phyloP scores from a whole-genome alignment of 2,888 invertebrate species.

The Neoascia interrupta region DNA sequence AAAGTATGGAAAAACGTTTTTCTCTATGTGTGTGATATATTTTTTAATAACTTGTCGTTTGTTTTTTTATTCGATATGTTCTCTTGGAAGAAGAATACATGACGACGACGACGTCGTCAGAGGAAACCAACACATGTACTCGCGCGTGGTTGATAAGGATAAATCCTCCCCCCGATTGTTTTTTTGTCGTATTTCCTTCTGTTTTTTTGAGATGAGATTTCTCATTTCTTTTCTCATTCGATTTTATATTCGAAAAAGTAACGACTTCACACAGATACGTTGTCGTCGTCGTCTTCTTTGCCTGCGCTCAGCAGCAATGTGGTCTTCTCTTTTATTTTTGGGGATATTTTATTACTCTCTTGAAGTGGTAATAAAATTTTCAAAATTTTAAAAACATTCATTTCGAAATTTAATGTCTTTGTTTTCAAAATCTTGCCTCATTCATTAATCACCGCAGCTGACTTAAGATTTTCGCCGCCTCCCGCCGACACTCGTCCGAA shows the following conservation, averaged over 20 bases:
- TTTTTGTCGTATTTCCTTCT: neutral
- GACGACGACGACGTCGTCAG: slow-evolving; percentile 39
- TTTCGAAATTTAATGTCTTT: too few species aligned
- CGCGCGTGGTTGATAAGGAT: slow-evolving; percentile 64
- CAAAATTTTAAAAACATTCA: too few species aligned
- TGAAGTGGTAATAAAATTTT: too few species aligned
- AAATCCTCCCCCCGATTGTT: slow-evolving; percentile 64
- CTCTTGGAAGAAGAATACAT: slow-evolving; percentile 23
- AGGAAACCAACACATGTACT: slow-evolving; percentile 64
- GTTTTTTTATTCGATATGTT: slow-evolving; percentile 11
- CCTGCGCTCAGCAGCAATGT: too few species aligned
- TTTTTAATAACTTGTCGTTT: slow-evolving; percentile 49
- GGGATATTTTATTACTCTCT: too few species aligned
- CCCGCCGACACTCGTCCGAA: too few species aligned
- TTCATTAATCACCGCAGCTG: too few species aligned
- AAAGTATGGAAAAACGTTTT: slow-evolving; percentile 44
- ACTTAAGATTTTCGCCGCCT: too few species aligned
- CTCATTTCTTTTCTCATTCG: slow-evolving; percentile 67
- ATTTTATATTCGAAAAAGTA: slow-evolving; percentile 68
- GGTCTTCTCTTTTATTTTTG: too few species aligned
- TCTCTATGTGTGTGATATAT: slow-evolving; percentile 59
- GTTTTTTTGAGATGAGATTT: slow-evolving; percentile 49
- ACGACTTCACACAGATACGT: too few species aligned
- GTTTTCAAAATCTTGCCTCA: too few species aligned
- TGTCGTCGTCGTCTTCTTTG: too few species aligned